Percentiles rank a stretch among this genome's conserved stretches.
Conservation (phyloP, 2,113 vertebrate genomes). For the Ceyx melanurus region DNA sequence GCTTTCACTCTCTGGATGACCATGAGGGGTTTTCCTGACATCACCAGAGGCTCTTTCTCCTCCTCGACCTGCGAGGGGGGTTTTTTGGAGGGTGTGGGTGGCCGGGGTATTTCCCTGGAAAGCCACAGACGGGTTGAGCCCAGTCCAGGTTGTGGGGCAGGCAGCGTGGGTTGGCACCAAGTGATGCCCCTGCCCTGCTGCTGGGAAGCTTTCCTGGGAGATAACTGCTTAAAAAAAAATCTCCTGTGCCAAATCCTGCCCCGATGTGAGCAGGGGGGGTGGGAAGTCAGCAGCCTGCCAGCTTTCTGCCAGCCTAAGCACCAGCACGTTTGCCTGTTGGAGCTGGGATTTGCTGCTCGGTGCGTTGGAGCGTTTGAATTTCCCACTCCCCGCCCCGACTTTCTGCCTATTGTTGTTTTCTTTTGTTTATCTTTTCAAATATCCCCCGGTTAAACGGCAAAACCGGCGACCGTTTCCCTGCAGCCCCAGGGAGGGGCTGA, state of each 20-base stretch:
- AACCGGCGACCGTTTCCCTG: background rate
- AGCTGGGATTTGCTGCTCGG: background rate
- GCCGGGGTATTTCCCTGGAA: background rate
- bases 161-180: background rate
- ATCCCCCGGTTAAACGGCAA: background rate
- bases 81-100: background rate
- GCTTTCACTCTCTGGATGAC: constrained; percentile 63
- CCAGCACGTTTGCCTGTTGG: background rate
- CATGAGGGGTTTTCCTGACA: constrained; percentile 44
- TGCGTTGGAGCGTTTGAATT: background rate
- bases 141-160: background rate
- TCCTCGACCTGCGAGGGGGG: background rate
- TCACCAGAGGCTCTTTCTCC: constrained; percentile 39
- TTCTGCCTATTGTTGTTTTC: background rate
- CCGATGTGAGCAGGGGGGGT: background rate
- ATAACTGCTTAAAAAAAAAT: background rate
- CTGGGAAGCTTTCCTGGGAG: background rate
- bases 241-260: constrained; percentile 1
- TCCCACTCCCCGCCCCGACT: background rate
- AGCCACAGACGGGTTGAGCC: background rate
- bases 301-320: constrained; percentile 50
- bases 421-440: constrained; percentile 29
- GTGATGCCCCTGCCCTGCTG: background rate
- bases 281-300: constrained; percentile 35
- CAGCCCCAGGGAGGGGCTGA: background rate